Evolutionary conservation across 2,888 invertebrate genomes (phyloP).

Genomic region (Smittia sp.): DNA sequence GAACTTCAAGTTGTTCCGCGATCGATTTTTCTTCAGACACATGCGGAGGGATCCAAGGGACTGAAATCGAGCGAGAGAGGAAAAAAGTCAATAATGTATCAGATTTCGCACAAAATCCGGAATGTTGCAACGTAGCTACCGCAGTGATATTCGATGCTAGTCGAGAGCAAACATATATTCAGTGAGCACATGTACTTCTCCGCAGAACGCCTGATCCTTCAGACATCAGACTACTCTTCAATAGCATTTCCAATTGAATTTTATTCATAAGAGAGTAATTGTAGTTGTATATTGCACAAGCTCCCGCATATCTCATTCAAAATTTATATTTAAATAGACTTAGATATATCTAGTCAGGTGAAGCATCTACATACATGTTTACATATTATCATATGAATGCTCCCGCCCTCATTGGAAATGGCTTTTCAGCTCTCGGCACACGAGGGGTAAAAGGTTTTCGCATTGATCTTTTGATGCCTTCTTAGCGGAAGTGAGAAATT

Average conservation of each 20-base stretch:
- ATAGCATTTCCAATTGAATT: constrained; percentile 26
- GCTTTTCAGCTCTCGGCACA: background rate
- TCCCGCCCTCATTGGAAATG: background rate
- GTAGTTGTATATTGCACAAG: background rate
- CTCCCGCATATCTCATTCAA: constrained; percentile 20
- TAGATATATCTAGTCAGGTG: background rate
- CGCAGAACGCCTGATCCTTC: background rate
- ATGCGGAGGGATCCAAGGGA: too few species aligned
- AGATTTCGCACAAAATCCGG: background rate
- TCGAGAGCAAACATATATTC: constrained; percentile 3
- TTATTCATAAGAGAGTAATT: constrained; percentile 33
- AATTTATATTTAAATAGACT: constrained; percentile 37
- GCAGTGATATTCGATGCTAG: constrained; percentile 11
- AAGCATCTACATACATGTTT: background rate
- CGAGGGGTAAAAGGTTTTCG: background rate
- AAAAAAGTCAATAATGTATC: constrained; percentile 13
- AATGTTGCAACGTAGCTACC: background rate
- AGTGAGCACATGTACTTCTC: background rate
- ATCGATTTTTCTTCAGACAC: too few species aligned
- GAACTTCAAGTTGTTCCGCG: too few species aligned
- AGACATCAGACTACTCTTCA: constrained; percentile 11
- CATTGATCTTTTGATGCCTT: constrained; percentile 21
- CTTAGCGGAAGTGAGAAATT: background rate
- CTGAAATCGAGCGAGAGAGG: too few species aligned
- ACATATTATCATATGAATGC: constrained; percentile 12